These are phyloP conservation scores for Napeogenes sylphis DNA, from an alignment of 2,888 invertebrate genomes.

Conservation along the genomic window DNA sequence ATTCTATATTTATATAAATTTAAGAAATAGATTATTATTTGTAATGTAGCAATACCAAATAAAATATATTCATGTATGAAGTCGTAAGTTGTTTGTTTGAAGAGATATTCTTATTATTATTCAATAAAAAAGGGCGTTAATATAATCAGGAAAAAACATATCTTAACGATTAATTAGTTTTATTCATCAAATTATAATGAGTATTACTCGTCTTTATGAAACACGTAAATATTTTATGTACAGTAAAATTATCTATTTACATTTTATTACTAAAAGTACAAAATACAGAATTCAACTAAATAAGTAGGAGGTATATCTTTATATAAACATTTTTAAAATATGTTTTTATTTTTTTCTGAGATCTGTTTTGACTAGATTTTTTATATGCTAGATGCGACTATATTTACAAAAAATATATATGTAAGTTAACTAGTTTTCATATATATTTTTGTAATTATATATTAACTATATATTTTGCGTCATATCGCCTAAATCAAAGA, in stretches of 20 bases:
- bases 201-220: constrained; percentile 19
- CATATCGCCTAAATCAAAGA: too few species aligned
- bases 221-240: constrained; percentile 16
- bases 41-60: too few species aligned
- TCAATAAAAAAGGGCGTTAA: not conserved
- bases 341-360: not conserved
- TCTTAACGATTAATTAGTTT: constrained; percentile 19
- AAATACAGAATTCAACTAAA: constrained; percentile 1
- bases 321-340: not conserved
- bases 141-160: constrained; percentile 11
- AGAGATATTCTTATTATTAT: too few species aligned
- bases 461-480: too few species aligned
- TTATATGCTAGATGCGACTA: not conserved
- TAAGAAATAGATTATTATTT: too few species aligned
- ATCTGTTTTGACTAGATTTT: constrained; percentile 1
- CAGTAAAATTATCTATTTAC: constrained; percentile 10
- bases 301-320: not conserved
- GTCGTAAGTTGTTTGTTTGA: too few species aligned
- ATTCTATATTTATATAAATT: too few species aligned
- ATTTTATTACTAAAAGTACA: not conserved
- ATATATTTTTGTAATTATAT: too few species aligned
- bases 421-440: too few species aligned
- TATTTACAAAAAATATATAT: too few species aligned
- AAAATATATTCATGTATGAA: too few species aligned
- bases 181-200: constrained; percentile 20